phyloP scores from a whole-genome alignment of 2,888 invertebrate species.

The Corbicula japonica region DNA sequence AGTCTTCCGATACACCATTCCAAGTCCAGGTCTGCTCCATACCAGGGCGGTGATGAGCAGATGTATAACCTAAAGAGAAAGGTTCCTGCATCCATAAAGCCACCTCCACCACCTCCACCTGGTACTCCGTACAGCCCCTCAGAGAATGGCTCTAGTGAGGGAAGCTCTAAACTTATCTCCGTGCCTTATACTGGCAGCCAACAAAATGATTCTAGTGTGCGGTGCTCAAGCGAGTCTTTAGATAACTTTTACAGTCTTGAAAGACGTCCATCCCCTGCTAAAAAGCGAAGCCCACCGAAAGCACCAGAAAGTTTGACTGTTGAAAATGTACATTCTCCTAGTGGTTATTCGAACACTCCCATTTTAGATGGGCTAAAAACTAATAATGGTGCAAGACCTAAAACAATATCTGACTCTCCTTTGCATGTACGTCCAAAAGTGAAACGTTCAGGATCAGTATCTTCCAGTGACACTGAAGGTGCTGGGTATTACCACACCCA shows the following conservation, averaged over 20 bases:
- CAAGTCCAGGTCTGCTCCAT: constrained; percentile 61
- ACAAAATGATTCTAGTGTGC: constrained; percentile 10
- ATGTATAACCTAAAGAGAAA: constrained; percentile 10
- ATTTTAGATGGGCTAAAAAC: no score
- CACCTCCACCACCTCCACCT: constrained; percentile 62
- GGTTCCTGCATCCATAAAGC: constrained; percentile 1
- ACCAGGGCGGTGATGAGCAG: constrained; percentile 17
- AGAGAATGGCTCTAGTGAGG: constrained; percentile 40
- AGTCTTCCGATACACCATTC: constrained; percentile 45
- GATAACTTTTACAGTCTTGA: constrained; percentile 3
- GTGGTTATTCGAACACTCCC: constrained; percentile 8
- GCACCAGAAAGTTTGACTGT: constrained; percentile 38
- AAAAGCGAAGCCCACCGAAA: constrained; percentile 13
- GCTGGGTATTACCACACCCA: constrained; percentile 16
- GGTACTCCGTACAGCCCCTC: constrained; percentile 59
- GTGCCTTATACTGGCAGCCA: constrained; percentile 54
- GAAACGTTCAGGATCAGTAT: background rate
- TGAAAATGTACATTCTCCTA: constrained; percentile 1
- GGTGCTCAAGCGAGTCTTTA: constrained; percentile 15
- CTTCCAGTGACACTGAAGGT: constrained; percentile 45
- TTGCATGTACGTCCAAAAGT: background rate
- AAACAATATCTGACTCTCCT: no score
- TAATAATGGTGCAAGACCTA: no score
- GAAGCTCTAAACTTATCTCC: constrained; percentile 8
- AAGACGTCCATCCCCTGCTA: constrained; percentile 16